Evolutionary conservation across 2,113 vertebrate genomes (phyloP).

Genomic region (Chloroceryle aenea): DNA sequence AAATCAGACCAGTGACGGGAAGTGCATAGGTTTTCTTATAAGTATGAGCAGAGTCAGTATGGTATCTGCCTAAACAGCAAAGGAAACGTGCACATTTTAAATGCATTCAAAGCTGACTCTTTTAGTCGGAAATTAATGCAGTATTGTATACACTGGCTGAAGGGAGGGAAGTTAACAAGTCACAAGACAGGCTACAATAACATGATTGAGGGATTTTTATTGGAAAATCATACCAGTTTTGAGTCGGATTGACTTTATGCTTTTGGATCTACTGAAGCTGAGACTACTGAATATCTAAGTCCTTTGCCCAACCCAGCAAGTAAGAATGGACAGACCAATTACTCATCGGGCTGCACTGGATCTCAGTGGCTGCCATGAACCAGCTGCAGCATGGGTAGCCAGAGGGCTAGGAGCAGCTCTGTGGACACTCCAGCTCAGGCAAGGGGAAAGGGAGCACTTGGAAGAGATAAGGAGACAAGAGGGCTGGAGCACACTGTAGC

Average conservation of each 20-base stretch:
- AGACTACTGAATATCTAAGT: not conserved
- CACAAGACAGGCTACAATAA: not conserved
- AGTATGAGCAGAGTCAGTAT: not conserved
- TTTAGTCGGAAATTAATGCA: not conserved
- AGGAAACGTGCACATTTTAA: not conserved
- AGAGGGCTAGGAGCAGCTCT: not conserved
- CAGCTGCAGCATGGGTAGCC: not conserved
- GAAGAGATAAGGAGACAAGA: not conserved
- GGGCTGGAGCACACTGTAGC: not conserved
- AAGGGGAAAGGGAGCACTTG: not conserved
- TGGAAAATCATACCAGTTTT: not conserved
- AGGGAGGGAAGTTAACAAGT: not conserved
- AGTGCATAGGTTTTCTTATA: not conserved
- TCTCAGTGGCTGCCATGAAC: not conserved
- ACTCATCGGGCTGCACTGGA: not conserved
- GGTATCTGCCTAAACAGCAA: not conserved
- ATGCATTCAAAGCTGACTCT: not conserved
- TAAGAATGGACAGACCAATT: not conserved
- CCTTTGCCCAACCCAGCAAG: not conserved
- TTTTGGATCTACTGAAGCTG: not conserved
- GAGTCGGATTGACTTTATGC: not conserved
- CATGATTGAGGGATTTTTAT: not conserved
- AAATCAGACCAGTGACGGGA: not conserved
- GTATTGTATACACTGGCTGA: not conserved
- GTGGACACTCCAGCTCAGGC: too few species aligned